Evolutionary conservation across 2,113 vertebrate species (phyloP).

Genomic region (Romanogobio albipinnatus): DNA sequence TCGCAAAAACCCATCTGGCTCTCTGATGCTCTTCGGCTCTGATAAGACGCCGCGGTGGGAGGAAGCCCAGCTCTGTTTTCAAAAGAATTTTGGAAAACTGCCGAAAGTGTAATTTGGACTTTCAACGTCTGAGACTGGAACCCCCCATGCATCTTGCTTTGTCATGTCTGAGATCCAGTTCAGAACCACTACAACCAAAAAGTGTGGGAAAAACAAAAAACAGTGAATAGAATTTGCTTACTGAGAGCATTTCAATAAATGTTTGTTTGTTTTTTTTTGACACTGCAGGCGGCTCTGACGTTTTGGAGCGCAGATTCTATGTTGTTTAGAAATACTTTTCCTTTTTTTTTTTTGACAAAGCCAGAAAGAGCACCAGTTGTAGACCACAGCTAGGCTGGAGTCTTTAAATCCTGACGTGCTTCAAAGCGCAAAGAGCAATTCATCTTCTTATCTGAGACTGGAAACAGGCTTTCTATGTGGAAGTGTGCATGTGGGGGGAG

Average conservation of each 20-base stretch:
- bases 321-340: slow-evolving; percentile 74
- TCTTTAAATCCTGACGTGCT: slow-evolving; percentile 84
- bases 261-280: slow-evolving; percentile 48
- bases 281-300: slow-evolving; percentile 65
- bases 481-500: slow-evolving; percentile 53
- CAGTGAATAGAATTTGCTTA: slow-evolving; percentile 57
- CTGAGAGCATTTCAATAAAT: slow-evolving; percentile 61
- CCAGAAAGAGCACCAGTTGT: slow-evolving; percentile 72
- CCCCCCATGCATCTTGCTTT: slow-evolving; percentile 15
- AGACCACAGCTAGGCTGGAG: slow-evolving; percentile 77
- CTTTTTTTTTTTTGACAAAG: slow-evolving; percentile 76
- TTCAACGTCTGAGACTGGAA: slow-evolving; percentile 39
- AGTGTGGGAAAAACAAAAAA: slow-evolving; percentile 55
- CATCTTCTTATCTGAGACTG: slow-evolving; percentile 84
- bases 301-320: slow-evolving; percentile 71
- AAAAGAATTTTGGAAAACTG: slow-evolving; percentile 49
- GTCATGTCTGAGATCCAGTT: slow-evolving; percentile 41
- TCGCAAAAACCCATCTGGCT: slow-evolving; percentile 31
- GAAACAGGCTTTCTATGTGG: slow-evolving; percentile 82
- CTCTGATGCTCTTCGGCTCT: slow-evolving; percentile 24
- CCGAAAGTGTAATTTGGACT: slow-evolving; percentile 56
- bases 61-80: slow-evolving; percentile 20
- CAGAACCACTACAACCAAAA: slow-evolving; percentile 45
- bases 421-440: slow-evolving; percentile 83
- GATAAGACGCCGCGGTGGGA: slow-evolving; percentile 9